Conservation (phyloP, 2,888 invertebrate species). For the Pristionchus fissidentatus region DNA sequence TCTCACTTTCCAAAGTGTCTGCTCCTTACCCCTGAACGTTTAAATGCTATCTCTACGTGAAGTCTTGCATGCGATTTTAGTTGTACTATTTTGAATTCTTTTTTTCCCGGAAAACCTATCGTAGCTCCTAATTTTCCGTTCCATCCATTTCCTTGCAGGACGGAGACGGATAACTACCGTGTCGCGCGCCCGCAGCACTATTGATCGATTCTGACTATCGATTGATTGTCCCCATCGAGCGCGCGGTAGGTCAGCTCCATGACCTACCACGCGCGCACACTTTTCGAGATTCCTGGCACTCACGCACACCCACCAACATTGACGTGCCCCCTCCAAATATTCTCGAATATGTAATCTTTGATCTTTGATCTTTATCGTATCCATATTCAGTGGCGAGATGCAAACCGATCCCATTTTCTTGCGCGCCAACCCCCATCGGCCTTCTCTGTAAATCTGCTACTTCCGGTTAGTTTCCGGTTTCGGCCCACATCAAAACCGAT, state of each 20-base stretch:
- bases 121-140: neutral
- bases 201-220: conserved; percentile 8
- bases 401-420: conserved; percentile 33
- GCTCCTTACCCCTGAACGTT: no score
- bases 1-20: neutral
- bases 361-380: neutral
- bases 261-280: neutral
- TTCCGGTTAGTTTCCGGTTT: neutral
- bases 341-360: neutral
- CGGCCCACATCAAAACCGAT: neutral
- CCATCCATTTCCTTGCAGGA: conserved; percentile 54
- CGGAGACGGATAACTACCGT: conserved; percentile 59
- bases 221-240: neutral
- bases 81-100: neutral
- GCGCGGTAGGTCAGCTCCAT: conserved; percentile 10
- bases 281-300: conserved; percentile 16
- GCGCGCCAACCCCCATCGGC: conserved; percentile 31
- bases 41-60: no score
- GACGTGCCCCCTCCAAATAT: neutral
- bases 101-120: neutral
- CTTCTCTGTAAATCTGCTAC: neutral
- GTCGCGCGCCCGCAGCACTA: conserved; percentile 58
- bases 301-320: neutral
- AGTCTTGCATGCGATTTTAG: neutral
- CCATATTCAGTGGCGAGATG: neutral